phyloP scores from a whole-genome alignment of 2,113 vertebrate genomes.

The Crocuta crocuta region DNA sequence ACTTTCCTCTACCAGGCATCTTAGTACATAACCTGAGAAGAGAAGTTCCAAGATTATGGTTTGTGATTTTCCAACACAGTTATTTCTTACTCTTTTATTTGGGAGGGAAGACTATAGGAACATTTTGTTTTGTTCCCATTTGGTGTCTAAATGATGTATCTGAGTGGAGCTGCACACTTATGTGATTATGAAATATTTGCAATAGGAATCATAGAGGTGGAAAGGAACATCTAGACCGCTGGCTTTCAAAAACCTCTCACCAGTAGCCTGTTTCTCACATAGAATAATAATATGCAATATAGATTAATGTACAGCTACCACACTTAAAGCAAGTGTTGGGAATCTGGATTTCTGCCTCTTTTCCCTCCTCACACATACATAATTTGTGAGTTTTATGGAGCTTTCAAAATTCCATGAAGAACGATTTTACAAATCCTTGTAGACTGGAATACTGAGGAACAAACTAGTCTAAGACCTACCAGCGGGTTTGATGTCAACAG shows the following conservation, averaged over 20 bases:
- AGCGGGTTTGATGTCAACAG: neutral
- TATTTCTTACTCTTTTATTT: conserved; percentile 33
- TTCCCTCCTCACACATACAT: neutral
- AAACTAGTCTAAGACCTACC: neutral
- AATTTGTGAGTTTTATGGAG: neutral
- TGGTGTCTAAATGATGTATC: conserved; percentile 41
- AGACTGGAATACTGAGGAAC: neutral
- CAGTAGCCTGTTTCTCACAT: neutral
- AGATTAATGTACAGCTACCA: neutral
- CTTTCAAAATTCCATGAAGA: conserved; percentile 13
- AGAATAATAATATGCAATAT: neutral
- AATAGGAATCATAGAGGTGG: neutral
- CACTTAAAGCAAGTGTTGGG: neutral
- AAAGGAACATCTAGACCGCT: neutral
- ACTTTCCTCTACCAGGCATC: neutral
- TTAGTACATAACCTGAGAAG: neutral
- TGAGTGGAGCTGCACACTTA: neutral
- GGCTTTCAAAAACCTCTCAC: conserved; percentile 5
- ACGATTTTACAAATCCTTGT: neutral
- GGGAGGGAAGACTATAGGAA: neutral
- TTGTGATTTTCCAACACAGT: neutral
- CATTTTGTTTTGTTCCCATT: neutral
- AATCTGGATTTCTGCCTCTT: neutral
- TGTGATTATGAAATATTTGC: conserved; percentile 20
- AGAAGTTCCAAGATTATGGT: neutral